Conservation (phyloP, 2,113 vertebrate species). For the Ailurus styani region DNA sequence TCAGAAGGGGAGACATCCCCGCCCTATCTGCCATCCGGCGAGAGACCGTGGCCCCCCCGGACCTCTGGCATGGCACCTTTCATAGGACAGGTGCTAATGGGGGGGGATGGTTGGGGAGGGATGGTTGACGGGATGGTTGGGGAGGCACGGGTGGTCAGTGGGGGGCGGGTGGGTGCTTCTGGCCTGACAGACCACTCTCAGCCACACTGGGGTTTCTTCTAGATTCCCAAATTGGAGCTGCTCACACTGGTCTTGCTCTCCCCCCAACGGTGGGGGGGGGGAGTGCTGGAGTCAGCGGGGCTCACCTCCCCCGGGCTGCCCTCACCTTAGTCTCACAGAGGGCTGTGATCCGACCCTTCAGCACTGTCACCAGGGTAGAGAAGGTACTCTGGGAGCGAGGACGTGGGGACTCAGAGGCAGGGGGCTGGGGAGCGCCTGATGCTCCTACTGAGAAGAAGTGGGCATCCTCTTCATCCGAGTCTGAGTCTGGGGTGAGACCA, state of each 20-base stretch:
- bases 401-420: conserved; percentile 55
- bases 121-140: rapidly evolving
- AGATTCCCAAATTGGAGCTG: neutral
- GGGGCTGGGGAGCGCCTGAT: conserved; percentile 55
- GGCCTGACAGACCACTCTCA: neutral
- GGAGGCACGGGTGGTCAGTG: rapidly evolving
- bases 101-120: neutral
- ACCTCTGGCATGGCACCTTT: rapidly evolving
- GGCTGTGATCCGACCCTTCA: conserved; percentile 88
- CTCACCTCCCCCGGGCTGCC: neutral
- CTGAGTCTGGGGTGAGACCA: conserved; percentile 83
- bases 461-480: conserved; percentile 91
- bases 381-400: conserved; percentile 85
- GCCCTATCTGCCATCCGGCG: neutral
- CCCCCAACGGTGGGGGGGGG: neutral
- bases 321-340: conserved; percentile 90
- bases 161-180: neutral
- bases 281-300: neutral
- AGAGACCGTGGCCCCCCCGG: rapidly evolving
- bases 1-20: neutral
- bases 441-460: conserved; percentile 84
- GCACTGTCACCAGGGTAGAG: conserved; percentile 85
- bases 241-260: neutral
- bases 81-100: rapidly evolving
- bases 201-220: neutral